phyloP scores from a whole-genome alignment of 2,888 invertebrate species.

The Himalopsyche anomala region DNA sequence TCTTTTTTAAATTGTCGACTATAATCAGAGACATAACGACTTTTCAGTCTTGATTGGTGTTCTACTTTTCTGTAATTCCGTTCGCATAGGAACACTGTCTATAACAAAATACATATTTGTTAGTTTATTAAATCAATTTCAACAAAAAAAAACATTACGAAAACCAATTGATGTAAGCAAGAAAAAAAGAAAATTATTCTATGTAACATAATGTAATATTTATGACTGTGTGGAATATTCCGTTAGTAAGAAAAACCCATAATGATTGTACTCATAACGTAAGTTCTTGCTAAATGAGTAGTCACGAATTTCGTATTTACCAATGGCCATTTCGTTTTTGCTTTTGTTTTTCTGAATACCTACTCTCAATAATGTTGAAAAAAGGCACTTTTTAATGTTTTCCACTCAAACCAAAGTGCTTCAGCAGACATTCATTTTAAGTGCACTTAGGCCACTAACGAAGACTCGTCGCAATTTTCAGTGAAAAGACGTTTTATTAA shows the following conservation, averaged over 20 bases:
- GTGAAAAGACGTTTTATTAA: background rate
- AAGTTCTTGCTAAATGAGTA: background rate
- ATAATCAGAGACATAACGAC: no score
- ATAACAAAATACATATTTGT: no score
- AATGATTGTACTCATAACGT: background rate
- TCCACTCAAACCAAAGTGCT: conserved; percentile 17
- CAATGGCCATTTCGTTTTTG: background rate
- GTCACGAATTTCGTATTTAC: conserved; percentile 24
- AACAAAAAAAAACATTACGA: no score
- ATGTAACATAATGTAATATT: no score
- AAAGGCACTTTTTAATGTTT: conserved; percentile 16
- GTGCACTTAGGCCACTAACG: background rate
- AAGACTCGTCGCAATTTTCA: background rate
- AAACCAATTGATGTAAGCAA: no score
- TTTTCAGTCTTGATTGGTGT: no score
- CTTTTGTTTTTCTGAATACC: background rate
- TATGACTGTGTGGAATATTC: no score
- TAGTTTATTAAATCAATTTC: no score
- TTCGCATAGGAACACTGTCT: no score
- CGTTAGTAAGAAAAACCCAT: background rate
- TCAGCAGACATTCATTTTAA: background rate
- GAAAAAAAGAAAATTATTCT: no score
- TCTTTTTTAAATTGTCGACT: no score
- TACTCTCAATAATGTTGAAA: background rate
- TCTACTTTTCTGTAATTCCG: no score